Evolutionary conservation across 2,113 vertebrate genomes (phyloP).

Genomic region (Carassius gibelio): DNA sequence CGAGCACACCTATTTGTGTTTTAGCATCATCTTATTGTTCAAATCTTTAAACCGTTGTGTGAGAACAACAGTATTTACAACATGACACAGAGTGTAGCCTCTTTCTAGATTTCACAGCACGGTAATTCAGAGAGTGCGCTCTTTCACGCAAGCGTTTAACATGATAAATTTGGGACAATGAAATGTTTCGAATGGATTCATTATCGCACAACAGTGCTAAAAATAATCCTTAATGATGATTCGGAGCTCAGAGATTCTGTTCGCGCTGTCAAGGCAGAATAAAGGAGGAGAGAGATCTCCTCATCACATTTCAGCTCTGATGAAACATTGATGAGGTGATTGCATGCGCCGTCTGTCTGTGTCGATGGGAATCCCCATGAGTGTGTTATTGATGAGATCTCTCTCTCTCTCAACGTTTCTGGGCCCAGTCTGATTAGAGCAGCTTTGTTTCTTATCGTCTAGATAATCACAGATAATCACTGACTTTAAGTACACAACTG

Average conservation of each 20-base stretch:
- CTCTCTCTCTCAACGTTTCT: constrained; percentile 9
- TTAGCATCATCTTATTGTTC: no score
- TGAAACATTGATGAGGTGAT: constrained; percentile 59
- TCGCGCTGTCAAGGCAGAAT: constrained; percentile 8
- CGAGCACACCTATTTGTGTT: no score
- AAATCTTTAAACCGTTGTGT: not conserved
- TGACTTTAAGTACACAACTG: constrained; percentile 12
- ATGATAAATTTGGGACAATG: constrained; percentile 7
- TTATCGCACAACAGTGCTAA: not conserved
- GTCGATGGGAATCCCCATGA: constrained; percentile 40
- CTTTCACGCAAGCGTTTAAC: not conserved
- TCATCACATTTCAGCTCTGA: constrained; percentile 52
- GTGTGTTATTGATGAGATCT: constrained; percentile 49
- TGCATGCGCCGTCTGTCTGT: constrained; percentile 40
- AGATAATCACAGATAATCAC: constrained; percentile 27
- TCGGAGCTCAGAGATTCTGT: not conserved
- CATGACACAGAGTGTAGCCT: not conserved
- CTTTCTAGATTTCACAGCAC: not conserved
- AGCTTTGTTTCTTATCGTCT: constrained; percentile 23
- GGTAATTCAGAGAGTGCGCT: not conserved
- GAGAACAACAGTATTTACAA: not conserved
- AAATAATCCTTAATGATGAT: constrained; percentile 35
- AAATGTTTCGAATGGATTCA: not conserved
- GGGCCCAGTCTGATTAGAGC: constrained; percentile 23
- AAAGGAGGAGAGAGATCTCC: constrained; percentile 35